Evolutionary conservation across 2,797 vertebrate genomes (phyloP).

Genomic region (Dendrocincla fuliginosa): DNA sequence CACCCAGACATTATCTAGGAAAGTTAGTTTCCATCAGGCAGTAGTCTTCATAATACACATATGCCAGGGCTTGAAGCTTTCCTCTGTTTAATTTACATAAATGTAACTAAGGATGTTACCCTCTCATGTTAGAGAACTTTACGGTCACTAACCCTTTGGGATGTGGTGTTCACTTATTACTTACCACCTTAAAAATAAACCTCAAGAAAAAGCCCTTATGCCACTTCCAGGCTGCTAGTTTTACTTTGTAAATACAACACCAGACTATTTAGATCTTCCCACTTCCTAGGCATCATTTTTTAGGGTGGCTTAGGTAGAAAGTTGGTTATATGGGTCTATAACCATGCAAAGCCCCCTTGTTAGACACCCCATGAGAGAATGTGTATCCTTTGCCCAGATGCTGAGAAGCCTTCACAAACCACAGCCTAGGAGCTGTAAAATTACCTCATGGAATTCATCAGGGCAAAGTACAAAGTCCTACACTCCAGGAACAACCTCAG

Average conservation of each 20-base stretch:
- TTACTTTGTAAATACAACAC: neutral
- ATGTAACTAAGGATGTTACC: neutral
- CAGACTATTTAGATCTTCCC: neutral
- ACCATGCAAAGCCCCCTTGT: neutral
- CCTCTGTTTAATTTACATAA: neutral
- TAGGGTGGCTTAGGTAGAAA: neutral
- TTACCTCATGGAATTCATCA: neutral
- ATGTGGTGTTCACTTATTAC: neutral
- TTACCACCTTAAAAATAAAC: neutral
- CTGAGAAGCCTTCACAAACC: neutral
- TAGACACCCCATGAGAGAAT: neutral
- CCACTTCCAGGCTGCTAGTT: neutral
- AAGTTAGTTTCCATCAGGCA: conserved; percentile 10
- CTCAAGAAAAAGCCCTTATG: neutral
- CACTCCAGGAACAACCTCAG: neutral
- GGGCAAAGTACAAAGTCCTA: neutral
- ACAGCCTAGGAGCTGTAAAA: neutral
- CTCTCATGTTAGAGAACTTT: neutral
- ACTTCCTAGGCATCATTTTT: neutral
- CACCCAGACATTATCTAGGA: neutral
- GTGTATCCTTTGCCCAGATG: neutral
- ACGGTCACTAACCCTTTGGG: neutral
- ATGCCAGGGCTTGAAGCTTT: conserved; percentile 7
- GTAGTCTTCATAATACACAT: neutral
- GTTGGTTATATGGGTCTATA: neutral